Base-by-base conservation (phyloP, 2,888 invertebrate species). In the Fabriciana adippe region DNA sequence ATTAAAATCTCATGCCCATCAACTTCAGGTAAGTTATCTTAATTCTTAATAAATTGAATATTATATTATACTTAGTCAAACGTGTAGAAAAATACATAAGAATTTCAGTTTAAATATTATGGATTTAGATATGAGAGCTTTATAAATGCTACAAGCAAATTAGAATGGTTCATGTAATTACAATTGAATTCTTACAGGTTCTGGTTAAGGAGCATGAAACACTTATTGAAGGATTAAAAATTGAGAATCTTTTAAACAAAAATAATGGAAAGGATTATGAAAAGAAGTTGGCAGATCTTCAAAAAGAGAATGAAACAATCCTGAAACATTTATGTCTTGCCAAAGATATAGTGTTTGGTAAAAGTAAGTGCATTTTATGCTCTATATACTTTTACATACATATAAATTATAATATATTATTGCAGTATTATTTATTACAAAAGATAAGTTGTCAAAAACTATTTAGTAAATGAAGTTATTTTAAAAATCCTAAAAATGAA, bases 1-100 rank as follows among this genome's bases (percentile, higher is more conserved):
- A 51, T 75, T 82, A n/a, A 78, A 84, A 67, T 83, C 82, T 45
- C 82, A 87, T 78, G 73, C 77, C 8, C 80, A 83, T 72, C 89
- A 90, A 71, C 73, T 89, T 64, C 82, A 89, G 83, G 89, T 85
- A 80, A 69, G 62, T 68, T 48, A 31, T 55, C 1, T n/a, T 5
- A 50, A n/a, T 48, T 11, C 48, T 5, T n/a, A 6, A 2, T n/a
- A 11, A 41, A 41, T 41, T 1, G 1, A 11, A 41, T 11, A 41
- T 41, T 41, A 11, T 41, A 41, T 41, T 41, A 11, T 41, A 26
- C 26, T 26, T 26, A 26, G 26, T 26, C 26, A 26, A 26, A 26
- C 4, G 26, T 26, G 26, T 26, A 26, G 26, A 26, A 26, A 26
- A 26, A 26, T 26, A 26, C 5, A 26, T 26, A 26, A 26, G 26